phyloP scores from a whole-genome alignment of 23 tunicate genomes.

The Ascidia mentula region DNA sequence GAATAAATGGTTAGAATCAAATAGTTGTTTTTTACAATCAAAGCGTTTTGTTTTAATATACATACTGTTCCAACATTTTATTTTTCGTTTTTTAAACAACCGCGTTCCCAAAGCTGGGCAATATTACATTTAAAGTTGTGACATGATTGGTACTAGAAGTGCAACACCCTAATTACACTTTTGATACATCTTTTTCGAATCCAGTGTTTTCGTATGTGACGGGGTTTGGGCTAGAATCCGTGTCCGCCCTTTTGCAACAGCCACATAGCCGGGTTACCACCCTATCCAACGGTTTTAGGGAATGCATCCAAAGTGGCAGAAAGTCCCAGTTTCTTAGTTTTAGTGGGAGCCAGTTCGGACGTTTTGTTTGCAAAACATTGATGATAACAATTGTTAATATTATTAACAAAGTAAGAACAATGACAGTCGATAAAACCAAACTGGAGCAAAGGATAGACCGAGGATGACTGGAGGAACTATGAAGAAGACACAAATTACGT shows the following conservation, averaged over 20 bases:
- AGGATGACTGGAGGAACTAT: conserved; percentile 53
- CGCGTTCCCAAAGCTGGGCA: too few species aligned
- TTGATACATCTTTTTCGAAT: neutral
- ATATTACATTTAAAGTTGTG: too few species aligned
- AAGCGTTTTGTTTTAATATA: too few species aligned
- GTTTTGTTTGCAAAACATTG: conserved; percentile 60
- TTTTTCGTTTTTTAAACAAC: too few species aligned
- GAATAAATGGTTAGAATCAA: too few species aligned
- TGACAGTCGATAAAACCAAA: conserved; percentile 34
- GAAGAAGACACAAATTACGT: conserved; percentile 55
- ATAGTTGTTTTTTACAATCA: too few species aligned
- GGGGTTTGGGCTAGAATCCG: neutral
- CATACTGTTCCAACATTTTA: too few species aligned
- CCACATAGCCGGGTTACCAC: conserved; percentile 41
- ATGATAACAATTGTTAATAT: conserved; percentile 32
- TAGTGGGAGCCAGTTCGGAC: conserved; percentile 64
- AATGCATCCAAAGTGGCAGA: conserved; percentile 71
- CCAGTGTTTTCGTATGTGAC: neutral
- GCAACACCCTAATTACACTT: neutral
- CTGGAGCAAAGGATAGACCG: conserved; percentile 51
- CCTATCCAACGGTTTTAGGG: conserved; percentile 73
- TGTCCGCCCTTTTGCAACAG: neutral
- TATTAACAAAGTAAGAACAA: conserved; percentile 22
- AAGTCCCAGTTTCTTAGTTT: conserved; percentile 69
- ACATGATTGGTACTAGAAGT: too few species aligned